Evolutionary conservation across 2,888 invertebrate genomes (phyloP).

Genomic region (Adelphocoris suturalis): DNA sequence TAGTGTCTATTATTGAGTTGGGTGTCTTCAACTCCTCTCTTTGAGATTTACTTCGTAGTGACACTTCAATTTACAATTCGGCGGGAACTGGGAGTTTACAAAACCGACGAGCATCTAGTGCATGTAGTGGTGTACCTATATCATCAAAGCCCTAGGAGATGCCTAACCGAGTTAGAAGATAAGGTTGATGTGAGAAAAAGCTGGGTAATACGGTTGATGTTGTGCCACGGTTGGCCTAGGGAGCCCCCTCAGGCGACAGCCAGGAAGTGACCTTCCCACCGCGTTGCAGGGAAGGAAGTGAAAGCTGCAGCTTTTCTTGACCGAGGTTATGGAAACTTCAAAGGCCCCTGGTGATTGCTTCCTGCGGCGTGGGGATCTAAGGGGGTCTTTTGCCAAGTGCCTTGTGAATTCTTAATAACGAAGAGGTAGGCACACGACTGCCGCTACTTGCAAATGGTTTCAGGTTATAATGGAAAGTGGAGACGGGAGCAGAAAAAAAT

Average conservation of each 20-base stretch:
- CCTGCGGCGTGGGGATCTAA: neutral
- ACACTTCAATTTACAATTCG: no score
- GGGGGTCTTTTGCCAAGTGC: neutral
- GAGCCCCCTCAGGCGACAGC: neutral
- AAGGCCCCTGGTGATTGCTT: neutral
- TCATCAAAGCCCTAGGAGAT: no score
- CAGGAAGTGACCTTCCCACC: neutral
- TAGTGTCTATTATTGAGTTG: no score
- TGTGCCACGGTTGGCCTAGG: neutral
- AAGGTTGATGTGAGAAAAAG: neutral
- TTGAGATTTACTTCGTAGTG: no score
- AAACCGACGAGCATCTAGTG: no score
- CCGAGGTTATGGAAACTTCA: neutral
- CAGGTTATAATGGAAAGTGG: neutral
- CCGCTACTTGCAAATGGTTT: neutral
- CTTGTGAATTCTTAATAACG: constrained; percentile 12
- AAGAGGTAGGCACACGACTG: neutral
- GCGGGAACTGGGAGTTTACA: no score
- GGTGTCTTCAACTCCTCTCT: no score
- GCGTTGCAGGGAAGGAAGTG: neutral
- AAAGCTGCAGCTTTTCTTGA: neutral
- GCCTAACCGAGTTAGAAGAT: no score
- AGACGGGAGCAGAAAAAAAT: no score
- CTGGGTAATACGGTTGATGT: neutral
- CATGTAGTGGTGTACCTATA: no score